Evolutionary conservation across 1,140 invertebrate species (phyloP), one percentile per base, ranked within the genome.

Genomic region (Drosophila serrata): DNA sequence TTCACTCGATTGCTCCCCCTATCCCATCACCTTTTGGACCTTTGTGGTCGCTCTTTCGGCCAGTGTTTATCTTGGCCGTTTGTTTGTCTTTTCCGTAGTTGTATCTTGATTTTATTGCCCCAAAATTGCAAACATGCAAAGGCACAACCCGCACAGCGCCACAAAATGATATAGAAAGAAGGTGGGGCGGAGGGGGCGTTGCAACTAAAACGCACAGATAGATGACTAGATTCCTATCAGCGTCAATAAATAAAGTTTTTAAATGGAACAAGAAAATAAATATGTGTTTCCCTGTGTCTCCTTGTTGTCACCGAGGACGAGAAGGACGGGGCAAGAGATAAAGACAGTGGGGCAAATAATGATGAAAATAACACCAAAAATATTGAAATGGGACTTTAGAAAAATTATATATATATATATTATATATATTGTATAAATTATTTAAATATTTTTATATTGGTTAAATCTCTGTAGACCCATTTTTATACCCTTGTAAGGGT

Each of bases 241-340:
- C 84, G 84, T 82, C 82, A 87, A 87, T 87, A 87, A 87, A 87
- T 87, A 87, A 87, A 88, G 84, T 87, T 87, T 87, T 87, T 88
- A 87, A 87, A 88, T 88, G 84, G 79, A 87, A 88, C 84, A 87
- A 80, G 84, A 88, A 87, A 88, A 88, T 82, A 87, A 87, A 87
- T 87, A 87, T 88, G 80, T 86, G 79, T 86, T 75, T 64, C 42
- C 64, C 40, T 86, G 79, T 86, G 78, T 85, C 81, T 65, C 43
- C 65, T 43, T 78, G 24, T 79, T 87, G 82, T 87, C 79, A 79
- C 82, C 75, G 84, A 78, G 57, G 37, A 22, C 42, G 24, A 46
- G 46, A 31, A 22, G 24, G 46, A 31, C 22, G 24, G 33, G 4
- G 19, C 19, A 19, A 43, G 27, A n/a, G 27, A 12, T 5, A 9